These are phyloP conservation scores for Hirtodrosophila cameraria DNA, from an alignment of 2,888 invertebrate genomes.

Conservation along the genomic window DNA sequence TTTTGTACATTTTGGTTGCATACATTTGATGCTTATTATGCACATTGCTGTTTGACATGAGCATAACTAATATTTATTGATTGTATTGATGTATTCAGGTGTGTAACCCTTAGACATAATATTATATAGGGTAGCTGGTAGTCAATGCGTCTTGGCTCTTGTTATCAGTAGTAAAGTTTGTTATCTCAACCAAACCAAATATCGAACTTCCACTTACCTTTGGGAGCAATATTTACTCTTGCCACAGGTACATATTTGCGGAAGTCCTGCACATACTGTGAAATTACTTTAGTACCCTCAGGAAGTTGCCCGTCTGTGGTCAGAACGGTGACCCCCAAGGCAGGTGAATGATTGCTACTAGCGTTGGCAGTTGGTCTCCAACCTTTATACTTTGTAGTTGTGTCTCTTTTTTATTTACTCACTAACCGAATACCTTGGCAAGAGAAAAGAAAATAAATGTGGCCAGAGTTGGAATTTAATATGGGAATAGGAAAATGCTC, in stretches of 20 bases:
- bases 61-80: too few species aligned
- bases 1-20: too few species aligned
- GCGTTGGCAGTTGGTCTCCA: not conserved
- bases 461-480: conserved; percentile 12
- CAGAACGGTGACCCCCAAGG: not conserved
- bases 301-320: not conserved
- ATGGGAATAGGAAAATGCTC: conserved; percentile 9
- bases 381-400: not conserved
- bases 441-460: conserved; percentile 12
- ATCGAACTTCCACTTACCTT: conserved; percentile 2
- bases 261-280: conserved; percentile 1
- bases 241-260: conserved; percentile 6
- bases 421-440: conserved; percentile 7
- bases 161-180: not conserved
- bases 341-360: conserved; percentile 17
- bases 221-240: conserved; percentile 12
- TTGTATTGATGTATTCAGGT: too few species aligned
- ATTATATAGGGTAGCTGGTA: too few species aligned
- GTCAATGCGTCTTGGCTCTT: not conserved
- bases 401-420: conserved; percentile 7
- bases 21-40: too few species aligned
- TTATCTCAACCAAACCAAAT: not conserved
- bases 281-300: conserved; percentile 19
- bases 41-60: too few species aligned
- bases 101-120: too few species aligned